These are phyloP conservation scores for Metopia argyrocephala DNA, from an alignment of 2,888 invertebrate species.

Conservation along the genomic window DNA sequence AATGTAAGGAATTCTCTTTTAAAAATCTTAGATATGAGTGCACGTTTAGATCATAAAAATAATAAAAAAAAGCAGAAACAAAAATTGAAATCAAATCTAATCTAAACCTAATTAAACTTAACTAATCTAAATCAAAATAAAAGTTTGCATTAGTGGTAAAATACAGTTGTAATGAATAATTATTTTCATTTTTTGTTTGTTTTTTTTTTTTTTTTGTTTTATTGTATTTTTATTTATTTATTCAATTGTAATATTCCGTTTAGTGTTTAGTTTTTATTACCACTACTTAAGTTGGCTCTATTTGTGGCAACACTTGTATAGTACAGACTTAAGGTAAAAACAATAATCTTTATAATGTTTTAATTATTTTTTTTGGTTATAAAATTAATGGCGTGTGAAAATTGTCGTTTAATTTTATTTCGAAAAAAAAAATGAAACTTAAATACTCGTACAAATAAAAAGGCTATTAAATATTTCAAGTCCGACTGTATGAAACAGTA, in stretches of 20 bases:
- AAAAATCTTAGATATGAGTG: slow-evolving; percentile 27
- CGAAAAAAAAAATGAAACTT: not conserved
- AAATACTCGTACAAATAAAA: slow-evolving; percentile 15
- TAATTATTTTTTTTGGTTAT: slow-evolving; percentile 25
- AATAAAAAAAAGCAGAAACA: slow-evolving; percentile 42
- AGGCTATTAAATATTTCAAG: no score
- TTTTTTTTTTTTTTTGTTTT: not conserved
- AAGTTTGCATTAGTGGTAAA: slow-evolving; percentile 56
- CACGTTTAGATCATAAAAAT: slow-evolving; percentile 63
- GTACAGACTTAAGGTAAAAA: slow-evolving; percentile 38
- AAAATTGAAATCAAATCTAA: slow-evolving; percentile 48
- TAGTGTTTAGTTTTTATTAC: slow-evolving; percentile 37
- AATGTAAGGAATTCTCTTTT: slow-evolving; percentile 16
- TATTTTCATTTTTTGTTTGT: not conserved
- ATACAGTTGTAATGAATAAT: slow-evolving; percentile 55
- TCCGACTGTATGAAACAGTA: no score
- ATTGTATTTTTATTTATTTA: slow-evolving; percentile 16
- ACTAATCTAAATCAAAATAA: slow-evolving; percentile 57
- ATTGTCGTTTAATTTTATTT: slow-evolving; percentile 40
- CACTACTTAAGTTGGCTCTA: not conserved
- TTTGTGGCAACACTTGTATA: slow-evolving; percentile 7
- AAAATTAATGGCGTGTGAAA: slow-evolving; percentile 63
- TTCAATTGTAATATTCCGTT: slow-evolving; percentile 40
- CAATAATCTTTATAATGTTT: not conserved
- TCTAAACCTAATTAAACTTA: slow-evolving; percentile 60